A percentile compares a stretch with the other conserved stretches of the same genome.
Conservation (phyloP, 2,888 invertebrate species). For the Scaeva pyrastri region DNA sequence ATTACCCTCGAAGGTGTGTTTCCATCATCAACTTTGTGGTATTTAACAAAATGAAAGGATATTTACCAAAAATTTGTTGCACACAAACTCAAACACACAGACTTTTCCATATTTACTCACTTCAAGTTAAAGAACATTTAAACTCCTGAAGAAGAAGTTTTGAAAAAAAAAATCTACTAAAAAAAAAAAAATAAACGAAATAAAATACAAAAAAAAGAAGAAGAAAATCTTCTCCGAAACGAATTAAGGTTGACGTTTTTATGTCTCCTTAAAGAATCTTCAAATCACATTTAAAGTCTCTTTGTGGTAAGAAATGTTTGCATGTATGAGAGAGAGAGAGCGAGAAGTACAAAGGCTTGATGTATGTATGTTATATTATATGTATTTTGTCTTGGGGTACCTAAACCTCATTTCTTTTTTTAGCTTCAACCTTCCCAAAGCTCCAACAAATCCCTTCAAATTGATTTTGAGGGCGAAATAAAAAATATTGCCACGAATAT, state of each 20-base stretch:
- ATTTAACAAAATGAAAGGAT: slow-evolving; percentile 48
- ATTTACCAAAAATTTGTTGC: slow-evolving; percentile 52
- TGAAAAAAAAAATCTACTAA: slow-evolving; percentile 17
- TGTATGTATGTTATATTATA: slow-evolving; percentile 4
- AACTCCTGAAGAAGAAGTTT: slow-evolving; percentile 29
- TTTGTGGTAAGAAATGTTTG: neutral
- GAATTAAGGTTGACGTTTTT: slow-evolving; percentile 69
- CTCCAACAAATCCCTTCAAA: slow-evolving; percentile 72
- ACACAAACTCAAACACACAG: neutral
- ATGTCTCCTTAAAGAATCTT: slow-evolving; percentile 69
- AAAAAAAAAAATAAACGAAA: neutral
- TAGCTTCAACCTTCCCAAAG: slow-evolving; percentile 21
- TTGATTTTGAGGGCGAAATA: slow-evolving; percentile 63
- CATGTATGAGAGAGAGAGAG: too few relatives aligned
- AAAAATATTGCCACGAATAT: slow-evolving; percentile 36
- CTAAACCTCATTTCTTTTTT: neutral
- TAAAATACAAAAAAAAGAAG: neutral
- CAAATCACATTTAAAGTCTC: slow-evolving; percentile 64
- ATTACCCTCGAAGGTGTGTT: slow-evolving; percentile 60
- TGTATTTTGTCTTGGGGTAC: neutral
- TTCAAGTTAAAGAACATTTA: slow-evolving; percentile 51
- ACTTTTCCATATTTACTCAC: too few relatives aligned
- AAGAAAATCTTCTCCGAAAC: slow-evolving; percentile 48
- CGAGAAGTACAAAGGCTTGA: slow-evolving; percentile 15
- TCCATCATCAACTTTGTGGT: slow-evolving; percentile 38